These are phyloP conservation scores for Sesamia inferens DNA, from an alignment of 2,888 invertebrate species.

Conservation along the genomic window DNA sequence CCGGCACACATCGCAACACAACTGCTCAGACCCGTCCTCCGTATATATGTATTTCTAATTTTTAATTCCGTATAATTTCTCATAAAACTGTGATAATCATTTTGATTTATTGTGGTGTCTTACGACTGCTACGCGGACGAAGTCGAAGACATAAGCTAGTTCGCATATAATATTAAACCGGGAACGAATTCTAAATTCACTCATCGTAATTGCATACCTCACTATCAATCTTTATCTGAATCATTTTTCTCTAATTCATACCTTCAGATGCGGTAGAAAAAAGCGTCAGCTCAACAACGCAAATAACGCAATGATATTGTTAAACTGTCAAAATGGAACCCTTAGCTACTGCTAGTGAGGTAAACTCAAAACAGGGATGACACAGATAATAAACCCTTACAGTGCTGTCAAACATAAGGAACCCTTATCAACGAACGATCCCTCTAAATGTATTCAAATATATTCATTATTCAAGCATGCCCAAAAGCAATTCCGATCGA, in stretches of 20 bases:
- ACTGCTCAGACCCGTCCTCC: too few species aligned
- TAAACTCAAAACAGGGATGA: neutral
- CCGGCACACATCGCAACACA: too few species aligned
- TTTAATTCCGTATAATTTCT: too few species aligned
- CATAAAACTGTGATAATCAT: neutral
- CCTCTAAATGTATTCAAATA: constrained; percentile 59
- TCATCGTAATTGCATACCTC: neutral
- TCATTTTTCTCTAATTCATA: neutral
- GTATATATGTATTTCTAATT: too few species aligned
- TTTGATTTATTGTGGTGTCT: neutral
- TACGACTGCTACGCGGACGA: neutral
- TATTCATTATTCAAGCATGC: constrained; percentile 62
- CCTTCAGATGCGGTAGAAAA: neutral
- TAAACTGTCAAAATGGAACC: neutral
- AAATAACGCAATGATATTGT: neutral
- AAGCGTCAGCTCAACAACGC: neutral
- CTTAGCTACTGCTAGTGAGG: neutral
- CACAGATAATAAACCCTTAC: neutral
- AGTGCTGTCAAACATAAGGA: constrained; percentile 21
- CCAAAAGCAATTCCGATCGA: constrained; percentile 55
- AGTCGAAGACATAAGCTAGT: neutral
- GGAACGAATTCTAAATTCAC: neutral
- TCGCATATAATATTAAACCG: neutral
- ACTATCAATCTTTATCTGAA: neutral
- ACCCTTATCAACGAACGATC: constrained; percentile 24